Evolutionary conservation across 2,797 vertebrate genomes (phyloP).

Genomic region (Anableps anableps): DNA sequence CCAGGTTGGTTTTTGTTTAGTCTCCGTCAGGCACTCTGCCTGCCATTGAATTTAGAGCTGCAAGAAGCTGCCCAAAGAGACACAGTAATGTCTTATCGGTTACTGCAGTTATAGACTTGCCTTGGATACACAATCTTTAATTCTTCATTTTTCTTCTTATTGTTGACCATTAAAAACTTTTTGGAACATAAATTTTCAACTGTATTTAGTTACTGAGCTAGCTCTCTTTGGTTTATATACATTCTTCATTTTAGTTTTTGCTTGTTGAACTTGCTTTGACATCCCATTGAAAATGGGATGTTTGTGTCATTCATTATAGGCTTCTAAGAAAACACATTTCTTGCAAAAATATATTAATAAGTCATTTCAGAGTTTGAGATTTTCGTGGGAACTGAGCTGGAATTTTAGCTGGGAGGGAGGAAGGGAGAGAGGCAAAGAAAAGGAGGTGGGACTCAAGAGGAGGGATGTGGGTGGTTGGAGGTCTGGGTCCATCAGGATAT

Average conservation of each 20-base stretch:
- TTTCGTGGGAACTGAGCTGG: conserved; percentile 20
- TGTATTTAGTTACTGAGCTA: neutral
- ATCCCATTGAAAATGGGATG: neutral
- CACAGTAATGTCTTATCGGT: too few relatives aligned
- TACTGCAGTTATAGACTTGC: neutral
- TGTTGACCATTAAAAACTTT: neutral
- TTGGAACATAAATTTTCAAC: neutral
- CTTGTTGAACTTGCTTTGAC: neutral
- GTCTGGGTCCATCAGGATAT: conserved; percentile 55
- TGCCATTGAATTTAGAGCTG: too few relatives aligned
- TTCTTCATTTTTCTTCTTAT: neutral
- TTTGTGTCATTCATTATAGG: neutral
- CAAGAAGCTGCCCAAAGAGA: too few relatives aligned
- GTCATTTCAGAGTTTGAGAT: neutral
- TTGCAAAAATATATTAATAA: neutral
- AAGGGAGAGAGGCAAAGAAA: conserved; percentile 3
- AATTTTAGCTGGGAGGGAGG: conserved; percentile 29
- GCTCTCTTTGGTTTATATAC: neutral
- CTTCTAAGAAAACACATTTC: neutral
- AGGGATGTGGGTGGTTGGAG: conserved; percentile 53
- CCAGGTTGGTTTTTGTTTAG: too few relatives aligned
- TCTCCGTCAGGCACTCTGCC: too few relatives aligned
- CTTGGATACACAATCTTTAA: neutral
- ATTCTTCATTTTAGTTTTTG: neutral
- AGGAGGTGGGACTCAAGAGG: conserved; percentile 48